Conservation (phyloP, 2,113 vertebrate species). For the Megaptera novaeangliae region DNA sequence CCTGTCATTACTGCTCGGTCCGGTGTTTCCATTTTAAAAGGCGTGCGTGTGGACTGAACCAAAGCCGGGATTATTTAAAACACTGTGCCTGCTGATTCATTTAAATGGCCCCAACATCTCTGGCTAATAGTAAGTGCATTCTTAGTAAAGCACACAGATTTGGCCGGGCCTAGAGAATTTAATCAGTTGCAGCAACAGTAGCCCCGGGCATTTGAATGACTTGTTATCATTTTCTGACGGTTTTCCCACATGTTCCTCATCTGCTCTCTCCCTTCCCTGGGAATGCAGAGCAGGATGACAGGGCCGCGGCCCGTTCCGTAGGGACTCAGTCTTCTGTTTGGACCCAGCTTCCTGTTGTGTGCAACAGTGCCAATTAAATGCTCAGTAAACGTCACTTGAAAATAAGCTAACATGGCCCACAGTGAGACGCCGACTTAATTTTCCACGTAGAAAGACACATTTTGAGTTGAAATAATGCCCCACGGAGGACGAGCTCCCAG, state of each 20-base stretch:
- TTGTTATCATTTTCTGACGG: background rate
- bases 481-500: background rate
- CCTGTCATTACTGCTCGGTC: conserved; percentile 17
- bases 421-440: background rate
- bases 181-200: background rate
- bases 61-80: conserved; percentile 57
- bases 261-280: background rate
- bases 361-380: background rate
- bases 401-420: background rate
- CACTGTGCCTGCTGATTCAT: conserved; percentile 10
- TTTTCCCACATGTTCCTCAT: background rate
- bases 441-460: background rate
- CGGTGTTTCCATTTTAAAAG: conserved; percentile 61
- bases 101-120: conserved; percentile 42
- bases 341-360: background rate
- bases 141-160: background rate
- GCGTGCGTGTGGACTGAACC: conserved; percentile 41
- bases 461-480: background rate
- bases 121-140: background rate
- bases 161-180: background rate
- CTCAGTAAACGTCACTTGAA: background rate
- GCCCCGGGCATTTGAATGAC: background rate
- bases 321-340: background rate
- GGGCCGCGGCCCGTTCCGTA: background rate
- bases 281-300: accelerated